Percentiles rank a stretch among this genome's conserved stretches.
Conservation (phyloP, 2,113 vertebrate species). For the Chionomys nivalis region DNA sequence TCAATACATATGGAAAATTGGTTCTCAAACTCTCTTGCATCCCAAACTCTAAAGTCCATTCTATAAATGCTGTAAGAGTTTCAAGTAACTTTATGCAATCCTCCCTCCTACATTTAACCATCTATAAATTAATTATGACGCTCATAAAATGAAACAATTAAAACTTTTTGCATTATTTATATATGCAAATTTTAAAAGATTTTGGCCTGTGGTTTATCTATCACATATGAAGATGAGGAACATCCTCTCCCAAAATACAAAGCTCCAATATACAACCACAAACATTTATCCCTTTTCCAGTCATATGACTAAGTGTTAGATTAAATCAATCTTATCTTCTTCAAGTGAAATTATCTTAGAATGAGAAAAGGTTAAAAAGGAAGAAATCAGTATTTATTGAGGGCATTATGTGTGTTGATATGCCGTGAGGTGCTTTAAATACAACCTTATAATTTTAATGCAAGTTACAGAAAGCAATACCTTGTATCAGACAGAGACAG, state of each 20-base stretch:
- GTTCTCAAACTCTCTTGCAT: background rate
- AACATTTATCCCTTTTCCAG: background rate
- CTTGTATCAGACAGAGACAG: background rate
- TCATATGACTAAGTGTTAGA: background rate
- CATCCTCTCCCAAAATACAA: background rate
- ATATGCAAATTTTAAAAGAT: background rate
- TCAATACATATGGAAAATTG: background rate
- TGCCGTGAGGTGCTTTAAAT: background rate
- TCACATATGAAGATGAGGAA: background rate
- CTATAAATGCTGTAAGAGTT: background rate
- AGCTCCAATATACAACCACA: background rate
- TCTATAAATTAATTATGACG: background rate
- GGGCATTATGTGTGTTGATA: background rate
- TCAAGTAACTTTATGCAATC: background rate
- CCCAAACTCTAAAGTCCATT: background rate
- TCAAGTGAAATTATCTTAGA: background rate
- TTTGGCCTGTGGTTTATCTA: background rate
- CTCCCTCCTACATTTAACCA: background rate
- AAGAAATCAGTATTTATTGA: background rate
- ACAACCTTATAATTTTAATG: background rate
- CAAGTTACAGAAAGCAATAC: background rate
- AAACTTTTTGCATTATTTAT: background rate
- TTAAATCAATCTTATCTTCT: background rate
- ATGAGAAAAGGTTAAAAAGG: background rate
- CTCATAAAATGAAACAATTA: background rate